Base-by-base conservation (phyloP, 2,113 vertebrate species). In the Syngnathus scovelli region DNA sequence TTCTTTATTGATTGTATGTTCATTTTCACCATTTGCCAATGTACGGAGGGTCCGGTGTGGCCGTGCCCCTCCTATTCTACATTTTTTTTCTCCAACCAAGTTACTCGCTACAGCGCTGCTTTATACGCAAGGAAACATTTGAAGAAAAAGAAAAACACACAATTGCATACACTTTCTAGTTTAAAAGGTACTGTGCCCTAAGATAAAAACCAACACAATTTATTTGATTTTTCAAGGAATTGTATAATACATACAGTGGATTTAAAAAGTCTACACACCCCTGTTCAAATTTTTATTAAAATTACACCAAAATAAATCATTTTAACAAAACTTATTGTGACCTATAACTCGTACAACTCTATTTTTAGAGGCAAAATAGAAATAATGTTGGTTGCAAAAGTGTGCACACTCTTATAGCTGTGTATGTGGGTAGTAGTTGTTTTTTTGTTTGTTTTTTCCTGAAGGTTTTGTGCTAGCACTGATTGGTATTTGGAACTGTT, bases 41-140 rank as follows among this genome's bases (percentile, higher is more conserved):
- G 72, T 85, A 76, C 69, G 23, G 21, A 8, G 48, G 46, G 46
- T 18, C 46, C 46, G 18, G 5, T 51, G 48, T n/a, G 48, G 19
- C 18, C 33, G 1, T 59, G 33, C 44, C 78, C 71, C 51, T 23
- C 73, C 83, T 83, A 78, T 85, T 81, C n/a, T 66, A 76, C 68
- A 48, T 76, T 69, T 71, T 69, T 71, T 75, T 68, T 56, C 67
- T 56, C 72, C 70, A 72, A 67, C 72, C 81, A 61, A 75, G 55
- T 71, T 80, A 84, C 76, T 83, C 79, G 82, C 78, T 85, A 86
- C 86, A 82, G 82, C 85, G 83, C 84, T 83, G 85, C 85, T 83
- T 86, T 87, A 82, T 81, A 85, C 69, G 55, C 55, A 58, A 58
- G 16, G 5, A 33, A 36, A 56, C 4, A 8, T 10, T 21, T 19